Conservation (phyloP, 2,797 vertebrate species). For the Chrosomus eos region DNA sequence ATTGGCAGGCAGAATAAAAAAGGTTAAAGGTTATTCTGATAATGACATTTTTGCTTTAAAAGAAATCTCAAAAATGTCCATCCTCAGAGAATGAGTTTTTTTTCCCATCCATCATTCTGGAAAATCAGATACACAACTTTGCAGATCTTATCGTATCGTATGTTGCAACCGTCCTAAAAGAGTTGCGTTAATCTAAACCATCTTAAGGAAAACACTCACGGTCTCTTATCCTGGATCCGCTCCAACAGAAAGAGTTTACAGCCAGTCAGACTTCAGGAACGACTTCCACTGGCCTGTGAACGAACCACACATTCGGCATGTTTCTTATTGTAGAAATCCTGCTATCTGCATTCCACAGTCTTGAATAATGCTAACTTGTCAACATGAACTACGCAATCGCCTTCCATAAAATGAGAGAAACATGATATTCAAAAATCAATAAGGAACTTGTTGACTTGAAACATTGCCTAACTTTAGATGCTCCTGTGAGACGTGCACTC, state of each 20-base stretch:
- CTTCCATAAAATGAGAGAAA: background rate
- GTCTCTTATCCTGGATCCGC: background rate
- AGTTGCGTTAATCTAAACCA: constrained; percentile 20
- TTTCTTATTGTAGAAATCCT: background rate
- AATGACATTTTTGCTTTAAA: background rate
- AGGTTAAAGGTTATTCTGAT: background rate
- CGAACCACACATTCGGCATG: background rate
- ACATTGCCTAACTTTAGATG: constrained; percentile 4
- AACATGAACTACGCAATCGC: background rate
- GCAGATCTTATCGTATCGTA: background rate
- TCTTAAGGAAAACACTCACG: background rate
- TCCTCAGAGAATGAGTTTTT: background rate
- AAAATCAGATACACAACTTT: background rate
- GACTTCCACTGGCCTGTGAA: constrained; percentile 11
- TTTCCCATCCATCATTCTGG: constrained; percentile 7
- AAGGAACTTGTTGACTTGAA: constrained; percentile 8
- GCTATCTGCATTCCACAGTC: background rate
- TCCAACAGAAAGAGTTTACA: constrained; percentile 2
- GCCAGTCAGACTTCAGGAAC: background rate
- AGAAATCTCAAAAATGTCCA: background rate
- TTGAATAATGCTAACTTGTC: background rate
- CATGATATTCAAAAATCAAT: no score
- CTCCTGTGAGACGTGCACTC: background rate
- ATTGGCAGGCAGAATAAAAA: background rate
- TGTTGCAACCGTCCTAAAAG: background rate